These are phyloP conservation scores for Perca fluviatilis DNA, from an alignment of 2,113 vertebrate species.

Conservation along the genomic window DNA sequence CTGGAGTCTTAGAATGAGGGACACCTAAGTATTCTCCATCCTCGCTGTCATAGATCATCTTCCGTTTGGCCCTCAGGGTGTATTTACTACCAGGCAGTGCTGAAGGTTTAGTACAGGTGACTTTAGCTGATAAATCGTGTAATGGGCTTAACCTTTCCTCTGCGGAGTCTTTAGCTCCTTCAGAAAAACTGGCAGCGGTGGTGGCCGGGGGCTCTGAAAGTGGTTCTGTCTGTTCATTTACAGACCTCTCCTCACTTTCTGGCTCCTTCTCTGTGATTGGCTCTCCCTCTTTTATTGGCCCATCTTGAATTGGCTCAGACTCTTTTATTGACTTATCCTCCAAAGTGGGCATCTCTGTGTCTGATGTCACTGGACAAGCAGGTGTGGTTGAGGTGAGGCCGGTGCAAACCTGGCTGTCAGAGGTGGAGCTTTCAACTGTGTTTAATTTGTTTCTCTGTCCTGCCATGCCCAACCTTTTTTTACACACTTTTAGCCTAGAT, in stretches of 20 bases:
- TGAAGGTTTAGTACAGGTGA: constrained; percentile 87
- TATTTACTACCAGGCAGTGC: constrained; percentile 94
- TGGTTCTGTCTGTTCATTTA: constrained; percentile 34
- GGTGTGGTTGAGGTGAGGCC: constrained; percentile 35
- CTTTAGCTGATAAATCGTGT: constrained; percentile 76
- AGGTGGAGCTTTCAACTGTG: constrained; percentile 59
- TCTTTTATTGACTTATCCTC: constrained; percentile 13
- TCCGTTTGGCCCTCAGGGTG: constrained; percentile 93
- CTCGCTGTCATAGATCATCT: constrained; percentile 90
- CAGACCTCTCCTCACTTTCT: constrained; percentile 17
- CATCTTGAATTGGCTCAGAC: constrained; percentile 16
- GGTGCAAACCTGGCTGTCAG: constrained; percentile 51
- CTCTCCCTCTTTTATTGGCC: background rate
- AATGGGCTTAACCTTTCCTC: constrained; percentile 59
- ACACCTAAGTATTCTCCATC: constrained; percentile 88
- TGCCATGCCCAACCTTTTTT: constrained; percentile 84
- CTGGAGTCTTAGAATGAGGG: constrained; percentile 85
- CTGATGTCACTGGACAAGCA: constrained; percentile 36
- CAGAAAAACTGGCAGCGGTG: constrained; percentile 19
- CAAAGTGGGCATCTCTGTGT: constrained; percentile 43
- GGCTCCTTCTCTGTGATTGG: constrained; percentile 8
- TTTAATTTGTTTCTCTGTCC: constrained; percentile 78
- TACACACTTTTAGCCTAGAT: constrained; percentile 89
- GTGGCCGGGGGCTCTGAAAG: constrained; percentile 5
- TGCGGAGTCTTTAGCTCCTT: constrained; percentile 57